Evolutionary conservation across 2,888 invertebrate species (phyloP).

Genomic region (Taphrorychus bicolor): DNA sequence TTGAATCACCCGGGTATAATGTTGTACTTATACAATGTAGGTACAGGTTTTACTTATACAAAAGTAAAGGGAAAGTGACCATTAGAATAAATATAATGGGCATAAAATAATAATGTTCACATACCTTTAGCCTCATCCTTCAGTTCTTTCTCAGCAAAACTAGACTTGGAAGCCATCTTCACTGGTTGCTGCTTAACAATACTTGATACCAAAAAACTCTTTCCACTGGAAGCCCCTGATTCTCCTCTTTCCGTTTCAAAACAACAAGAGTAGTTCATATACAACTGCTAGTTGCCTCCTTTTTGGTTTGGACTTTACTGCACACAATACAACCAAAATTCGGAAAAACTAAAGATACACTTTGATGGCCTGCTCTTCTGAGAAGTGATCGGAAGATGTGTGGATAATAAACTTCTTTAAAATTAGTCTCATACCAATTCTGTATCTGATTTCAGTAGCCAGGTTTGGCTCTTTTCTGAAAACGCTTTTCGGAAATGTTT

Average conservation of each 20-base stretch:
- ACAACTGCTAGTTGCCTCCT: conserved; percentile 9
- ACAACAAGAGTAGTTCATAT: conserved; percentile 38
- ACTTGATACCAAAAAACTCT: conserved; percentile 38
- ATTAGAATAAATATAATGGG: too few species aligned
- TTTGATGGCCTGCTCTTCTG: conserved; percentile 61
- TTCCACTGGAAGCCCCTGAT: conserved; percentile 23
- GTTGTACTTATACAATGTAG: too few species aligned
- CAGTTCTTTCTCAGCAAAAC: conserved; percentile 3
- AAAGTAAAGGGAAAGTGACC: too few species aligned
- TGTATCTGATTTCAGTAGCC: conserved; percentile 67
- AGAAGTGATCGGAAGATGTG: conserved; percentile 80
- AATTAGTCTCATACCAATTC: conserved; percentile 81
- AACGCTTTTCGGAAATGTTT: conserved; percentile 1
- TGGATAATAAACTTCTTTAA: conserved; percentile 76
- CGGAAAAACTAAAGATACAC: conserved; percentile 39
- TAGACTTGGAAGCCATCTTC: conserved; percentile 25
- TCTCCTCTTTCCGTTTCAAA: conserved; percentile 10
- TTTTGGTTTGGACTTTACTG: background rate
- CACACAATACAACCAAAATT: background rate
- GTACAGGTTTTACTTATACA: too few species aligned
- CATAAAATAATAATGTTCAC: too few species aligned
- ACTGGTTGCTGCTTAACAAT: conserved; percentile 31
- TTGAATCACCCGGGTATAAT: too few species aligned
- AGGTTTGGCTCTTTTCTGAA: conserved; percentile 58
- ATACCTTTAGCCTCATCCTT: background rate